Percentiles rank a stretch among this genome's conserved stretches.
Conservation (phyloP, 2,113 vertebrate species). For the Ciconia boyciana region DNA sequence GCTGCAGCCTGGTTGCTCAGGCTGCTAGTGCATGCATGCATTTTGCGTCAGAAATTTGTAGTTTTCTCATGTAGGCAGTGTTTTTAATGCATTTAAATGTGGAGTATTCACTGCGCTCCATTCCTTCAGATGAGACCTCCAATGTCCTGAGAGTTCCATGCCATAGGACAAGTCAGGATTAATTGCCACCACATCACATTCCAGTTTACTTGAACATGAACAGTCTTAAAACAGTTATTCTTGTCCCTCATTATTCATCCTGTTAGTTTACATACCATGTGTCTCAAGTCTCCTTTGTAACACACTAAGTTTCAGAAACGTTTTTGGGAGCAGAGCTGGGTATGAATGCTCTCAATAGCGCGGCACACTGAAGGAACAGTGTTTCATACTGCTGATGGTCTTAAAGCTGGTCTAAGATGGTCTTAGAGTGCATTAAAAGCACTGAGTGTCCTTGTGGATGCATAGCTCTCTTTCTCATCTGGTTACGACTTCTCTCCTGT, state of each 20-base stretch:
- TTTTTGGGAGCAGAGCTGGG: not conserved
- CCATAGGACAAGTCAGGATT: not conserved
- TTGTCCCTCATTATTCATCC: not conserved
- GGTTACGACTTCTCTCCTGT: not conserved
- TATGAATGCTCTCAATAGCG: not conserved
- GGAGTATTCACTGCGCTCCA: not conserved
- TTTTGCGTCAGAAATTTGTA: not conserved
- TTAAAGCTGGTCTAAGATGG: not conserved
- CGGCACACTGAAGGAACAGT: not conserved
- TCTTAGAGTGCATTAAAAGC: not conserved
- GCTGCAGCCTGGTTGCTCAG: not conserved
- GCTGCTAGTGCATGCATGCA: not conserved
- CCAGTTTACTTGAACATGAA: not conserved
- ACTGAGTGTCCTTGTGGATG: not conserved
- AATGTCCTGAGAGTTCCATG: not conserved
- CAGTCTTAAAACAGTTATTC: not conserved
- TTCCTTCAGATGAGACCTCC: not conserved
- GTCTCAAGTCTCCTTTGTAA: not conserved
- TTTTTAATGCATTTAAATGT: not conserved
- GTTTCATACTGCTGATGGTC: not conserved
- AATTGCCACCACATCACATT: not conserved
- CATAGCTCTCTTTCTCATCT: not conserved
- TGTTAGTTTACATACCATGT: not conserved
- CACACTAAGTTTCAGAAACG: not conserved
- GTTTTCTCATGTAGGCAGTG: not conserved